These are phyloP conservation scores for Micromussa lordhowensis DNA, from an alignment of 92 coral and sea anemone species.

Conservation along the genomic window DNA sequence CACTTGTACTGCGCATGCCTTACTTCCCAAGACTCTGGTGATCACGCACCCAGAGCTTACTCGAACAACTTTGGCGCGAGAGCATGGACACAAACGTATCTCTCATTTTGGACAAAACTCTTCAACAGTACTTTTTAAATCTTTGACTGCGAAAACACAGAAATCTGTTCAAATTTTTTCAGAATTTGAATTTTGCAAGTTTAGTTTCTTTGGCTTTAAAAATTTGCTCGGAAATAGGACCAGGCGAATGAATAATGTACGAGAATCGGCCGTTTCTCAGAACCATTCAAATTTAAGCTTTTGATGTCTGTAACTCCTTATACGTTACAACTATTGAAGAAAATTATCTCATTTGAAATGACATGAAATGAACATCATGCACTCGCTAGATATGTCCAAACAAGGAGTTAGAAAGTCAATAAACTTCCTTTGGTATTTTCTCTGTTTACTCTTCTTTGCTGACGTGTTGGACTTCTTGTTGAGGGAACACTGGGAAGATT, in stretches of 20 bases:
- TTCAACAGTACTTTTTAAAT: neutral
- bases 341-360: too few species aligned
- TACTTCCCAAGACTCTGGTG: slow-evolving; percentile 51
- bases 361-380: too few species aligned
- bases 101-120: neutral
- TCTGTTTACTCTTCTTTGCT: neutral
- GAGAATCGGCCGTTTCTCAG: neutral
- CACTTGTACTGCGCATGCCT: slow-evolving; percentile 45
- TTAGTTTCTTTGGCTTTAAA: too few species aligned
- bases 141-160: neutral
- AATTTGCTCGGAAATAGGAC: too few species aligned
- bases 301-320: too few species aligned
- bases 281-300: neutral
- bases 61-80: neutral
- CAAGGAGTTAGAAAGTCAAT: neutral
- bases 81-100: neutral
- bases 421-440: neutral
- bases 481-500: too few species aligned
- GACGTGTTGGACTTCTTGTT: too few species aligned
- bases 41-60: slow-evolving; percentile 5
- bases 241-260: too few species aligned
- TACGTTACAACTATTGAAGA: too few species aligned
- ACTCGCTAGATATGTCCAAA: too few species aligned
- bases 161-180: too few species aligned
- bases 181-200: too few species aligned